Percentiles rank a stretch among this genome's conserved stretches.
These are phyloP conservation scores for Lottia gigantea DNA, from an alignment of 2,888 invertebrate genomes.

Conservation along the genomic window DNA sequence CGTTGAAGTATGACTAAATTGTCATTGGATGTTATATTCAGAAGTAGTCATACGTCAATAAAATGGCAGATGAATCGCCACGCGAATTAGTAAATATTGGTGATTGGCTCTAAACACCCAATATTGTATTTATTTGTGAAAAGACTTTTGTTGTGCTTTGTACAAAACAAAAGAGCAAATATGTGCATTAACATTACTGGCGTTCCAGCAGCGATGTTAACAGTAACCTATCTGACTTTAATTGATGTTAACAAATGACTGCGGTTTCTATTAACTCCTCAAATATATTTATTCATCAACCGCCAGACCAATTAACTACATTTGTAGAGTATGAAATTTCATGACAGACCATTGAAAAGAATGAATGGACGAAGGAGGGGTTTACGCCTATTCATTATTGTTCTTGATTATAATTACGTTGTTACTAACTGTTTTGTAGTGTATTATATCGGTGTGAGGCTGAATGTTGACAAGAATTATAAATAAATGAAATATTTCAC, in stretches of 20 bases:
- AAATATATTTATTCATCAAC: neutral
- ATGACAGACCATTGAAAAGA: neutral
- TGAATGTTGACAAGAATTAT: too few relatives aligned
- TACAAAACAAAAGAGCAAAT: neutral
- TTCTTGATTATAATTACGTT: too few relatives aligned
- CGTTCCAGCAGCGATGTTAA: conserved; percentile 6
- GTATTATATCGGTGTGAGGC: too few relatives aligned
- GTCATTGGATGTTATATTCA: neutral
- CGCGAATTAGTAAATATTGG: conserved; percentile 7
- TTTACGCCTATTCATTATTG: too few relatives aligned
- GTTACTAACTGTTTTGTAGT: too few relatives aligned
- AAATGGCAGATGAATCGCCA: conserved; percentile 5
- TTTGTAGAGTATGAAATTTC: neutral
- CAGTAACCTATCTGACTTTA: neutral
- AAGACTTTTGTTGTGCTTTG: neutral
- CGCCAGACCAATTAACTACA: neutral
- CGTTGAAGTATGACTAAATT: neutral
- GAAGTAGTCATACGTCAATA: conserved; percentile 4
- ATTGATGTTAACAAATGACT: neutral
- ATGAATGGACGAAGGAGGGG: too few relatives aligned
- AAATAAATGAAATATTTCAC: too few relatives aligned
- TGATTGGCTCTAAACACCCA: conserved; percentile 5
- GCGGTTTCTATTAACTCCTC: too few relatives aligned
- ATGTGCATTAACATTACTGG: conserved; percentile 10
- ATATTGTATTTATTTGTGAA: neutral